Evolutionary conservation across 2,113 vertebrate genomes (phyloP), one percentile per base, ranked within the genome.

Genomic region (Phasianus colchicus): DNA sequence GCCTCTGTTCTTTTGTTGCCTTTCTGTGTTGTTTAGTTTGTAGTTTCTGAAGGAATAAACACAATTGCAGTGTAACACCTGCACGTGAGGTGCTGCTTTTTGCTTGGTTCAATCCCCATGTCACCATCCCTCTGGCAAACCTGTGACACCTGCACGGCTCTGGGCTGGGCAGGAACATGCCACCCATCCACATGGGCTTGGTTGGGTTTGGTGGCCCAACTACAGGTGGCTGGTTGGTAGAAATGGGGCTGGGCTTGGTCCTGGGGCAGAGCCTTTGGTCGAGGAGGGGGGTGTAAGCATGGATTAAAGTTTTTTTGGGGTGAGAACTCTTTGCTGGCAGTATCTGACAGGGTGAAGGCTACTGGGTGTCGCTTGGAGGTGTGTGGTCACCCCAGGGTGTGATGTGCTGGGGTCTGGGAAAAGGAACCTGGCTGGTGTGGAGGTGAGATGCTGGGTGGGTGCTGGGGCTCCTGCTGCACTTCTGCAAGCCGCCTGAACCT

Each of bases 91-190:
- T 61, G 16, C 61, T 73, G 30, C 40, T 78, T 54, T 64, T 64
- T 89, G 60, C 57, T 89, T 74, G 57, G 92, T 87, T 91, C 88
- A 36, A 34, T 85, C 50, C 64, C 42, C 7, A 4, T 63, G 71
- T 96, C 92, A 85, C 90, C 90, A 86, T 83, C 86, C 63, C 96
- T 92, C 83, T 90, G 94, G 95, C 95, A 93, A 97, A 91, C 27
- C 14, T 52, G 77, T 38, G 42, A 64, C 83, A 61, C 45, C 65
- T 73, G 65, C 64, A 52, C 79, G 65, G 64, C 27, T 69, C 87
- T 60, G 80, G 82, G 85, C 72, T 83, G 55, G 24, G 7, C 48
- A 76, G 72, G 60, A 29, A 77, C 13, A 38, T 91, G 60, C 88
- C 50, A 50, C 36, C 25, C 25, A 40, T 40, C 36, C 4, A 2